Percentiles rank a stretch among this genome's conserved stretches.
Conservation (phyloP, 2,113 vertebrate species). For the Phocoena phocoena region DNA sequence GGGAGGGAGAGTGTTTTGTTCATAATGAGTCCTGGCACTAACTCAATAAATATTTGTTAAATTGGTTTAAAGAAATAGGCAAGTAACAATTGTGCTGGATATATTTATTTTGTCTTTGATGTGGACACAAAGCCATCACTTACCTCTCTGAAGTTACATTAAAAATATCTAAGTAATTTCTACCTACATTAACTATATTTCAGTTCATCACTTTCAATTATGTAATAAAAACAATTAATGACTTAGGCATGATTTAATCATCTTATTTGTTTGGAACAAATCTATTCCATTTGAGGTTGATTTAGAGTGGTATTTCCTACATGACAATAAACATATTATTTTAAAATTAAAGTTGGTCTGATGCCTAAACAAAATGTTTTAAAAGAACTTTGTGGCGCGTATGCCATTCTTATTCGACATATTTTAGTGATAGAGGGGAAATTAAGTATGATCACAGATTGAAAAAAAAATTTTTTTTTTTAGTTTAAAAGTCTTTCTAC, state of each 20-base stretch:
- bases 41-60: conserved; percentile 4
- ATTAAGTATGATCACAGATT: background rate
- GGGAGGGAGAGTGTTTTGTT: background rate
- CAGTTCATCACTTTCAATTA: background rate
- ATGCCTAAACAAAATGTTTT: background rate
- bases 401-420: background rate
- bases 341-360: conserved; percentile 40
- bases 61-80: conserved; percentile 32
- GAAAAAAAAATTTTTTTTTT: background rate
- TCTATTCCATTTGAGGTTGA: background rate
- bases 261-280: conserved; percentile 32
- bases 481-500: background rate
- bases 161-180: conserved; percentile 9
- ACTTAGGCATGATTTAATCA: background rate
- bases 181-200: background rate
- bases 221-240: background rate
- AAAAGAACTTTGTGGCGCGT: background rate
- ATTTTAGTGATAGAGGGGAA: background rate
- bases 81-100: background rate
- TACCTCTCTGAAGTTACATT: background rate
- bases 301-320: background rate
- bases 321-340: background rate
- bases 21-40: background rate
- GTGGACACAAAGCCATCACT: background rate
- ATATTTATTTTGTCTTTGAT: conserved; percentile 12